Evolutionary conservation across 1,140 invertebrate genomes (phyloP).

Genomic region (Halesus radiatus): DNA sequence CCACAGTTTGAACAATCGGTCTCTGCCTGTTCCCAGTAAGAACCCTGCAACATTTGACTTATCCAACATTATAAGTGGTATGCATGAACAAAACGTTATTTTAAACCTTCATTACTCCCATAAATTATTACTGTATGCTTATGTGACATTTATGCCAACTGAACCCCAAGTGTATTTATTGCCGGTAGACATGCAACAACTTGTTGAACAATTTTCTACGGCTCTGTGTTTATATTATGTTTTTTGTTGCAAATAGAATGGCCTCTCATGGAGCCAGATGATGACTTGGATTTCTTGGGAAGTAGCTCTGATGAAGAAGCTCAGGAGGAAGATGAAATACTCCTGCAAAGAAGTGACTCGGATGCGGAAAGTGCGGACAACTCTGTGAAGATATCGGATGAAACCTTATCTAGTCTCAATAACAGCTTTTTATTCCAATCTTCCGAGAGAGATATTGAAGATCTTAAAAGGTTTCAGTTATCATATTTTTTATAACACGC

Average conservation of each 20-base stretch:
- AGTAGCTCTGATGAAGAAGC: slow-evolving; percentile 55
- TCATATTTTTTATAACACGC: neutral
- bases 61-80: slow-evolving; percentile 66
- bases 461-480: slow-evolving; percentile 66
- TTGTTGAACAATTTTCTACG: too few species aligned
- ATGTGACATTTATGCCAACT: too few species aligned
- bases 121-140: too few species aligned
- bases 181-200: too few species aligned
- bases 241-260: slow-evolving; percentile 61
- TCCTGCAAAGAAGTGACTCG: neutral
- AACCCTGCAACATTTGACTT: slow-evolving; percentile 71
- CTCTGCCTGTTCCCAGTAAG: slow-evolving; percentile 72
- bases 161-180: too few species aligned
- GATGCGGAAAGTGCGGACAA: slow-evolving; percentile 37
- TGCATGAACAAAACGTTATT: neutral
- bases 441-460: slow-evolving; percentile 69
- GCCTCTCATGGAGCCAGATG: slow-evolving; percentile 63
- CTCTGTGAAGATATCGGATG: slow-evolving; percentile 8
- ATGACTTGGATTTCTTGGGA: slow-evolving; percentile 59
- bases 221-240: neutral
- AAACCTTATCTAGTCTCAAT: neutral
- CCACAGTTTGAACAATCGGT: slow-evolving; percentile 75
- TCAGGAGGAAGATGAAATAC: slow-evolving; percentile 37
- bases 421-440: slow-evolving; percentile 51
- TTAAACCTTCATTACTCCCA: neutral